A percentile compares a stretch with the other conserved stretches of the same genome.
Evolutionary conservation across 1,140 invertebrate species (phyloP).

Genomic region (Lutraria rhynchaena): DNA sequence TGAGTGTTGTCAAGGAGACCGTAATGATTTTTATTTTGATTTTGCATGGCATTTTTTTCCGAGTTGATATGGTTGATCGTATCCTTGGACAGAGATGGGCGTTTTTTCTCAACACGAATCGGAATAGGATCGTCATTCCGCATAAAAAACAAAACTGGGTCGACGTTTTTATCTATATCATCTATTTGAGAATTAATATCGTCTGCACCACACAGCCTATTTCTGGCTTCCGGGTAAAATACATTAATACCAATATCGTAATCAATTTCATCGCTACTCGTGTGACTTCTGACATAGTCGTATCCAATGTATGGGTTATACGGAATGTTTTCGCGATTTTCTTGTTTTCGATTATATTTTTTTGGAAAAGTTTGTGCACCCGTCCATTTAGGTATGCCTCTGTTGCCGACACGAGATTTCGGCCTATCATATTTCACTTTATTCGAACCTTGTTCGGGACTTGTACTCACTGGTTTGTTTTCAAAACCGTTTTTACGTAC

Average conservation of each 20-base stretch:
- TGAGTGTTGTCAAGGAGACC: conserved; percentile 34
- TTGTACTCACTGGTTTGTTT: too few species aligned
- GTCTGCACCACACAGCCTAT: conserved; percentile 5
- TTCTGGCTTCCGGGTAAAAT: not conserved
- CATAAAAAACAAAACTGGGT: conserved; percentile 41
- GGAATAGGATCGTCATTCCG: not conserved
- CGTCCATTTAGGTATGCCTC: too few species aligned
- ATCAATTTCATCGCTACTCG: not conserved
- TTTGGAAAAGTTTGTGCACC: too few species aligned
- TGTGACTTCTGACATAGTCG: too few species aligned
- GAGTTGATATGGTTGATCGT: conserved; percentile 25
- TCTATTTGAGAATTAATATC: conserved; percentile 41
- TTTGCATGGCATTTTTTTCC: conserved; percentile 16
- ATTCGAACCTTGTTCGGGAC: not conserved
- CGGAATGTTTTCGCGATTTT: too few species aligned
- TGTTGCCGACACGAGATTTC: conserved; percentile 13
- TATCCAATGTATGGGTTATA: too few species aligned
- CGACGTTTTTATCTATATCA: conserved; percentile 36
- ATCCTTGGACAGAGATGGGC: conserved; percentile 34
- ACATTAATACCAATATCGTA: conserved; percentile 1
- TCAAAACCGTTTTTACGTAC: not conserved
- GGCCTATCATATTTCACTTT: not conserved
- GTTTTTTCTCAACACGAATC: not conserved
- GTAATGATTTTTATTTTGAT: not conserved
- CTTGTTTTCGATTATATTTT: too few species aligned